Conservation (phyloP, 2,797 vertebrate species). For the Trematomus bernacchii region DNA sequence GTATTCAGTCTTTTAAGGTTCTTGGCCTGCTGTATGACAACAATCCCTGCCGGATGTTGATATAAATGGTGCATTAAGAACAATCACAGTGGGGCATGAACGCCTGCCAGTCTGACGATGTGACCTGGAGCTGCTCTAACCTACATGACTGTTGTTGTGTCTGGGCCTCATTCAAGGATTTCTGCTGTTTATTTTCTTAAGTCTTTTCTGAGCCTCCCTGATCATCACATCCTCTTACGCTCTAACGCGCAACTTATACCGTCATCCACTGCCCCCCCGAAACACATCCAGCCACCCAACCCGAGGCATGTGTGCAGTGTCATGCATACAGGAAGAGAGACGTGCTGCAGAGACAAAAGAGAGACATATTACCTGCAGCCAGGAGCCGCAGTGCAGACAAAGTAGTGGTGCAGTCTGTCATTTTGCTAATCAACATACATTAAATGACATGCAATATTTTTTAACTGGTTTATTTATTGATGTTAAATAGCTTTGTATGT, state of each 20-base stretch:
- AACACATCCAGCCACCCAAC: conserved; percentile 27
- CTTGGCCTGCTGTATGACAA: not conserved
- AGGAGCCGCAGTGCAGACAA: not conserved
- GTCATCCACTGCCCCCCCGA: conserved; percentile 18
- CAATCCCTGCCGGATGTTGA: conserved; percentile 15
- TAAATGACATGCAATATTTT: too few relatives aligned
- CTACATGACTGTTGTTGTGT: conserved; percentile 72
- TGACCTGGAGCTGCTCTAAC: conserved; percentile 41
- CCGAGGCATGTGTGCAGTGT: conserved; percentile 26
- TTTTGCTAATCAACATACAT: too few relatives aligned
- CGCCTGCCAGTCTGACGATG: conserved; percentile 39
- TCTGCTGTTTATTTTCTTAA: conserved; percentile 73
- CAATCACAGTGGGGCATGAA: conserved; percentile 4
- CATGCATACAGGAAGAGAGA: conserved; percentile 60
- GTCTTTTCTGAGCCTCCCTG: conserved; percentile 58
- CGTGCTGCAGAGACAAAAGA: conserved; percentile 58
- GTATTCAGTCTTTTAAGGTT: not conserved
- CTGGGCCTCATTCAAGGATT: conserved; percentile 63
- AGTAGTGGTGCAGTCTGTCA: too few relatives aligned
- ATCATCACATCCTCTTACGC: conserved; percentile 61
- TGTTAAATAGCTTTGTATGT: too few relatives aligned
- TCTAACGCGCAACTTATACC: conserved; percentile 27
- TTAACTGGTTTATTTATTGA: too few relatives aligned
- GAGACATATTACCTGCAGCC: conserved; percentile 5
- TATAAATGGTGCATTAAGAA: conserved; percentile 1